Percentiles rank a stretch among this genome's conserved stretches.
These are phyloP conservation scores for Colletes latitarsis DNA, from an alignment of 1,140 invertebrate genomes.

Conservation along the genomic window DNA sequence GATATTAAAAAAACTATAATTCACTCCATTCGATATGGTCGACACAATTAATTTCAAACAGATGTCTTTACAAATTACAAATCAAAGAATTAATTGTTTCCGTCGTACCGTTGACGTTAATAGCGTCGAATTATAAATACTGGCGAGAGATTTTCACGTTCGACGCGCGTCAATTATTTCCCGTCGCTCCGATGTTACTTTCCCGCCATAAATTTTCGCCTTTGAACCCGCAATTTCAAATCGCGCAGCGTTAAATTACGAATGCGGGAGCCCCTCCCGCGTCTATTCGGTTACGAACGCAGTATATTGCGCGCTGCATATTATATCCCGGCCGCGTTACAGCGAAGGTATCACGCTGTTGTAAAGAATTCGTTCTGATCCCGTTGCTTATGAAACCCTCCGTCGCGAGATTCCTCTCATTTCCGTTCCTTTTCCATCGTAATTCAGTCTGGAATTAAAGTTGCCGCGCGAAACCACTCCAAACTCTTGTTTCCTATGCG, in stretches of 20 bases:
- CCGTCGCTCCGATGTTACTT: not conserved
- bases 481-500: not conserved
- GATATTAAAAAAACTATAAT: no score
- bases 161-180: not conserved
- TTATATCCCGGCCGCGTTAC: slow-evolving; percentile 27
- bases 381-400: slow-evolving; percentile 32
- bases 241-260: slow-evolving; percentile 35
- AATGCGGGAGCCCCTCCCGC: slow-evolving; percentile 20
- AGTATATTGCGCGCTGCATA: slow-evolving; percentile 41
- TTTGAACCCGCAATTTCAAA: slow-evolving; percentile 19
- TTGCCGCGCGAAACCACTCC: not conserved
- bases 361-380: slow-evolving; percentile 35
- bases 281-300: slow-evolving; percentile 18
- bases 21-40: no score
- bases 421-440: slow-evolving; percentile 35
- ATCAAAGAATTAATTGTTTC: no score
- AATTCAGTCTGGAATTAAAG: slow-evolving; percentile 36
- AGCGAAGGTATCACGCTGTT: slow-evolving; percentile 20
- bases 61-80: no score
- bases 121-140: no score
- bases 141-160: no score
- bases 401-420: slow-evolving; percentile 16
- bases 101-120: no score
- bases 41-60: no score
- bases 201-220: no score